Conservation (phyloP, 2,797 vertebrate genomes). For the Gallinago nigripennis region DNA sequence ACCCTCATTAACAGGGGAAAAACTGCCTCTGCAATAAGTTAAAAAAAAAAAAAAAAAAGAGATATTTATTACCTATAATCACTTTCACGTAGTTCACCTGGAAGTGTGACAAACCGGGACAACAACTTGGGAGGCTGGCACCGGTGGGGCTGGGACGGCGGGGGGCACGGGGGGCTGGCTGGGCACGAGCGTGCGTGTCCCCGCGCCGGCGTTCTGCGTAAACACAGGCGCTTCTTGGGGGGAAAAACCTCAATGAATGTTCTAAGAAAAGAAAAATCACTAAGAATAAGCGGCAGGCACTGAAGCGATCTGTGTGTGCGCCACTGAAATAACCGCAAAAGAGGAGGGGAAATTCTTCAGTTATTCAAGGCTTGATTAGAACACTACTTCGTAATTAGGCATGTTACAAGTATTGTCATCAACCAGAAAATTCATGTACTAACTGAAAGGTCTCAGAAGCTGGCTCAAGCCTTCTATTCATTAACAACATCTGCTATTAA, state of each 20-base stretch:
- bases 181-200: background rate
- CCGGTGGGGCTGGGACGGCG: background rate
- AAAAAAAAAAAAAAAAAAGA: conserved; percentile 80
- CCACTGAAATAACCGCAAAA: conserved; percentile 68
- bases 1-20: conserved; percentile 99
- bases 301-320: conserved; percentile 56
- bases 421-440: conserved; percentile 71
- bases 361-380: conserved; percentile 70
- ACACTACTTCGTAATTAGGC: conserved; percentile 55
- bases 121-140: conserved; percentile 45
- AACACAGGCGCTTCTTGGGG: conserved; percentile 10
- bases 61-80: conserved; percentile 99
- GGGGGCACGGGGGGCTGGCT: background rate
- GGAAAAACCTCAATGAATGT: conserved; percentile 38
- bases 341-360: conserved; percentile 65
- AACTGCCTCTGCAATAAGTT: conserved; percentile 99
- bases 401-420: conserved; percentile 64
- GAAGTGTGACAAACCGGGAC: conserved; percentile 67
- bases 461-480: conserved; percentile 62
- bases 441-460: conserved; percentile 64
- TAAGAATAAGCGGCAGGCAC: conserved; percentile 55
- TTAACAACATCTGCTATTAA: conserved; percentile 70
- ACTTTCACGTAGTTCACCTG: conserved; percentile 79
- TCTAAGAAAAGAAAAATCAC: conserved; percentile 58
- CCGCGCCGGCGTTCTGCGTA: background rate